Conservation (phyloP, 1,140 invertebrate genomes). For the Gonatopus flavifemur region DNA sequence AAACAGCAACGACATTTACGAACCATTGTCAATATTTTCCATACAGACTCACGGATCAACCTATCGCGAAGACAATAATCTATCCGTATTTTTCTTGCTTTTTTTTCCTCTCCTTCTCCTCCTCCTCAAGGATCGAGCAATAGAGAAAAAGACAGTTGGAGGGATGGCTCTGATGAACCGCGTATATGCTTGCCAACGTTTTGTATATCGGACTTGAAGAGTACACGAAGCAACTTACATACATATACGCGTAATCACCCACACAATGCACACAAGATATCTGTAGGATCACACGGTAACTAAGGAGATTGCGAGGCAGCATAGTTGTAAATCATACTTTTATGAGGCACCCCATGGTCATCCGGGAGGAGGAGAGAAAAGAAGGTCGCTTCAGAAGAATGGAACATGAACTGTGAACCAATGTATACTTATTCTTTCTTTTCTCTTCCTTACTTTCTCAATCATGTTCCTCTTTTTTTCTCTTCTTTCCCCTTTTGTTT, state of each 20-base stretch:
- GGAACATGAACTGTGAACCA: constrained; percentile 34
- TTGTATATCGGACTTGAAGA: too few species aligned
- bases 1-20: not conserved
- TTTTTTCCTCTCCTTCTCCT: too few species aligned
- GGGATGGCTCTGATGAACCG: too few species aligned
- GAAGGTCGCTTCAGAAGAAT: constrained; percentile 29
- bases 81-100: too few species aligned
- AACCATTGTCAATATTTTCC: not conserved
- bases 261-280: not conserved
- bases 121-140: too few species aligned
- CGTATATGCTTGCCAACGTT: too few species aligned
- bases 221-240: too few species aligned
- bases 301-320: constrained; percentile 26
- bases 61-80: not conserved
- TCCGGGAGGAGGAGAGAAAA: constrained; percentile 17
- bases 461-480: not conserved
- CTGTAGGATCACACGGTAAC: not conserved
- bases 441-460: not conserved
- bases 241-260: too few species aligned
- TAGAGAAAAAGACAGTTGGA: too few species aligned
- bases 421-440: constrained; percentile 13
- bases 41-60: not conserved
- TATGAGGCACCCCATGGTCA: constrained; percentile 44
- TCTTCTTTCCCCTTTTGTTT: not conserved
- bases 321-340: constrained; percentile 48